Percentiles rank a stretch among this genome's conserved stretches.
phyloP scores from a whole-genome alignment of 2,888 invertebrate genomes.

The Sthenelais limicola region DNA sequence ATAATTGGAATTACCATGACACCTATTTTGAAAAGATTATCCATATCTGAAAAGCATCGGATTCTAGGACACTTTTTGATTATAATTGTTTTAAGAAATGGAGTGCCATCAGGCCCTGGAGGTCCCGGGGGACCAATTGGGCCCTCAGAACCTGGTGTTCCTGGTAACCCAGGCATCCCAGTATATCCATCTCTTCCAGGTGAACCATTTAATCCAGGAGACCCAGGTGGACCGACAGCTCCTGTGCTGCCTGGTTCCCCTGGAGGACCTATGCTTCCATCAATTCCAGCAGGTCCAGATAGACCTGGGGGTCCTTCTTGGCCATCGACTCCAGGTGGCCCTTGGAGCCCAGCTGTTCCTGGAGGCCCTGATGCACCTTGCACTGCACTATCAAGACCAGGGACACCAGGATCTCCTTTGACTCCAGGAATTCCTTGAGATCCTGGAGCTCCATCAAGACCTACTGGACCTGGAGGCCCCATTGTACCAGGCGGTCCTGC shows the following conservation, averaged over 20 bases:
- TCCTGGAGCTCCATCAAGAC: conserved; percentile 43
- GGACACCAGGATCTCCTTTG: conserved; percentile 33
- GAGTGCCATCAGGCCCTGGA: conserved; percentile 6
- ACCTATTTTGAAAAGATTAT: no score
- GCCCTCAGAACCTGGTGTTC: conserved; percentile 13
- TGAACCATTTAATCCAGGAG: conserved; percentile 42
- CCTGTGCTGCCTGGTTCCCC: conserved; percentile 44
- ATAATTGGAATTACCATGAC: no score
- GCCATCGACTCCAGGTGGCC: conserved; percentile 37
- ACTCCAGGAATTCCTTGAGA: conserved; percentile 40
- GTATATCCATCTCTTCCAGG: conserved; percentile 24
- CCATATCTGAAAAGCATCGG: no score
- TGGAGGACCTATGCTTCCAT: conserved; percentile 45
- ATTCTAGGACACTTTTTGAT: no score
- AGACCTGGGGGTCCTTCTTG: conserved; percentile 26
- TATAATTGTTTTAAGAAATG: no score
- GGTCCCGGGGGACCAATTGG: conserved; percentile 1
- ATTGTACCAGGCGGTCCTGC: conserved; percentile 35
- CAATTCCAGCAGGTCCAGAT: conserved; percentile 39
- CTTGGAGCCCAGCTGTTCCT: conserved; percentile 17
- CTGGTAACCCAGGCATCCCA: conserved; percentile 21
- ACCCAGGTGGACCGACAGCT: conserved; percentile 44
- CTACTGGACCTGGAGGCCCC: conserved; percentile 41
- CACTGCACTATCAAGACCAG: conserved; percentile 30
- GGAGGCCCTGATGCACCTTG: conserved; percentile 36